A percentile compares a stretch with the other conserved stretches of the same genome.
Evolutionary conservation across 2,113 vertebrate genomes (phyloP).

Genomic region (Aptenodytes forsteri): DNA sequence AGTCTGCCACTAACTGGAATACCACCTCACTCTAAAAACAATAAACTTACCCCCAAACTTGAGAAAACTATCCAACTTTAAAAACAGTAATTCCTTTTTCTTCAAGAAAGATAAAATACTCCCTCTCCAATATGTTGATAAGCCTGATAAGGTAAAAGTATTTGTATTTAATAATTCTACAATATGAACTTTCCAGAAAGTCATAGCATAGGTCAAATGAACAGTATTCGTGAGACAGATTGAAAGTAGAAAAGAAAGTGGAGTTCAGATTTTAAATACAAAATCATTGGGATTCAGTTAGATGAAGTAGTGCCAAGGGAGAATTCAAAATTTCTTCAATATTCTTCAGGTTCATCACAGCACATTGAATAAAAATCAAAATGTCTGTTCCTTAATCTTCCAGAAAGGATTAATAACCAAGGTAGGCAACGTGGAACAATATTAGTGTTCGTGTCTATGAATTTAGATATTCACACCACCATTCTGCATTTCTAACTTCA

Average conservation of each 20-base stretch:
- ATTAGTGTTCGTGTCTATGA: neutral
- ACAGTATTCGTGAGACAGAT: neutral
- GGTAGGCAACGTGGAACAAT: fast-evolving
- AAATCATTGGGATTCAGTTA: neutral
- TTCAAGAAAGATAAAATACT: neutral
- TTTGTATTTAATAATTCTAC: neutral
- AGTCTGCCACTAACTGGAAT: neutral
- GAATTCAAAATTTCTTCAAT: neutral
- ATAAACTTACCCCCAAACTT: neutral
- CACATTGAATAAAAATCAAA: neutral
- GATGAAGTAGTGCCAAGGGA: neutral
- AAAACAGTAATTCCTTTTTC: neutral
- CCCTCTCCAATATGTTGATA: neutral
- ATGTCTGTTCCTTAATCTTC: neutral
- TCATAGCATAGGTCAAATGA: neutral
- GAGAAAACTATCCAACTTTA: neutral
- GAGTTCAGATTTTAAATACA: neutral
- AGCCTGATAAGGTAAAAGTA: neutral
- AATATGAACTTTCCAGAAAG: neutral
- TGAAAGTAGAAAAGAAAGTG: neutral
- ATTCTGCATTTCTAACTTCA: neutral
- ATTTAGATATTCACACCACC: neutral
- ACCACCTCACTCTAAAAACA: neutral
- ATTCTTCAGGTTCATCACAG: neutral
- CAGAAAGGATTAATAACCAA: neutral